A percentile compares a stretch with the other conserved stretches of the same genome.
These are phyloP conservation scores for Antigone vipio DNA, from an alignment of 2,113 vertebrate species.

Conservation along the genomic window DNA sequence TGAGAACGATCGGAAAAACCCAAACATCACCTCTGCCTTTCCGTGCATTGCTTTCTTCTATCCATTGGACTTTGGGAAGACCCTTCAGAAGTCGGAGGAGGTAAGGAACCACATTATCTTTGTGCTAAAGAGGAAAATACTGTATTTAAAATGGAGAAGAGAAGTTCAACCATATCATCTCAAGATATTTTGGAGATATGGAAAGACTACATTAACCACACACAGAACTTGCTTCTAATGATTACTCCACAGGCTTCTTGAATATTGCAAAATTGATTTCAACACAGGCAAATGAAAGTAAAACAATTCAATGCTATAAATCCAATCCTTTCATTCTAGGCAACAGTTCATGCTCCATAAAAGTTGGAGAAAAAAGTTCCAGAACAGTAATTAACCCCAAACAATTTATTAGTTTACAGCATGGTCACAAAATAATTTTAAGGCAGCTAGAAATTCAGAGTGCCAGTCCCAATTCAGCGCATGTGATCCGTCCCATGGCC, in stretches of 20 bases:
- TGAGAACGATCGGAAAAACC: background rate
- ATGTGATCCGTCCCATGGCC: background rate
- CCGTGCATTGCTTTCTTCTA: slow-evolving; percentile 89
- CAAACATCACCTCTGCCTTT: slow-evolving; percentile 84
- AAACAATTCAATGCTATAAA: background rate
- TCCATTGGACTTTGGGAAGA: slow-evolving; percentile 92
- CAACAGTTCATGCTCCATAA: background rate
- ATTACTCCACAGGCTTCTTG: background rate
- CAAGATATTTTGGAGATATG: background rate
- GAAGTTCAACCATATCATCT: background rate
- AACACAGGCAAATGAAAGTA: background rate
- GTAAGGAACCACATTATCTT: slow-evolving; percentile 89
- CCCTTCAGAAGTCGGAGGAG: slow-evolving; percentile 90
- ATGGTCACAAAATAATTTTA: background rate
- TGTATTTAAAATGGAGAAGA: background rate
- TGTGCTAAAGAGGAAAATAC: slow-evolving; percentile 82
- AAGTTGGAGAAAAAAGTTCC: background rate
- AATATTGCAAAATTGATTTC: background rate
- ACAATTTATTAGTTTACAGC: background rate
- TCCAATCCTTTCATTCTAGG: background rate
- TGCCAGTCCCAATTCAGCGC: background rate
- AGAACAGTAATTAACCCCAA: background rate
- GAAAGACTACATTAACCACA: background rate
- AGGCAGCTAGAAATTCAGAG: background rate
- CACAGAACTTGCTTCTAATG: background rate